A percentile compares a stretch with the other conserved stretches of the same genome.
Conservation (phyloP, 2,113 vertebrate species). For the Bostrychus sinensis region DNA sequence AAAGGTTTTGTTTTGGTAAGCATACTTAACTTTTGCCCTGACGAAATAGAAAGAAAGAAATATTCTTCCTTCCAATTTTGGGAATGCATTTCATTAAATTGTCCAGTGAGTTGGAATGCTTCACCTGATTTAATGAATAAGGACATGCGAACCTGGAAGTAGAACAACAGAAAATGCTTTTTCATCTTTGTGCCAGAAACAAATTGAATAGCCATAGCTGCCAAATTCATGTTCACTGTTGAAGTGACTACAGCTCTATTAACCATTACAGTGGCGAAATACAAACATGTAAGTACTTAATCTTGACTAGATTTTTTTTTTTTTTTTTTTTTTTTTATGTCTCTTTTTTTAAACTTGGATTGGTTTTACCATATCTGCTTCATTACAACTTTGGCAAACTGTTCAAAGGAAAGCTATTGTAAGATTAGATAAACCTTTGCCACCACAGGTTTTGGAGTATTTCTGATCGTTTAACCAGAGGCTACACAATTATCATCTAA, state of each 20-base stretch:
- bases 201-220: too few species aligned
- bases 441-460: neutral
- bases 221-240: too few species aligned
- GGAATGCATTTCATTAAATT: conserved; percentile 8
- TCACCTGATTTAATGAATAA: conserved; percentile 27
- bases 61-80: too few species aligned
- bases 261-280: conserved; percentile 33
- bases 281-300: conserved; percentile 9
- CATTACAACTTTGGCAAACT: conserved; percentile 24
- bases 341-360: too few species aligned
- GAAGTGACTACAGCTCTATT: too few species aligned
- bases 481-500: conserved; percentile 50
- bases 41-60: too few species aligned
- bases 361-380: too few species aligned
- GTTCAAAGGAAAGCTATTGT: neutral
- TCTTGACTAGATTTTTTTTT: conserved; percentile 30
- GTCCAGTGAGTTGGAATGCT: conserved; percentile 9
- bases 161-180: neutral
- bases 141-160: conserved; percentile 12
- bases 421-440: conserved; percentile 46
- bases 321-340: conserved; percentile 22
- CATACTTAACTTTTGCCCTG: too few species aligned
- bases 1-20: too few species aligned
- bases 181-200: conserved; percentile 2
- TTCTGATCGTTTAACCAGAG: conserved; percentile 43